Base-by-base conservation (phyloP, 2,113 vertebrate species). In the Chitala chitala region DNA sequence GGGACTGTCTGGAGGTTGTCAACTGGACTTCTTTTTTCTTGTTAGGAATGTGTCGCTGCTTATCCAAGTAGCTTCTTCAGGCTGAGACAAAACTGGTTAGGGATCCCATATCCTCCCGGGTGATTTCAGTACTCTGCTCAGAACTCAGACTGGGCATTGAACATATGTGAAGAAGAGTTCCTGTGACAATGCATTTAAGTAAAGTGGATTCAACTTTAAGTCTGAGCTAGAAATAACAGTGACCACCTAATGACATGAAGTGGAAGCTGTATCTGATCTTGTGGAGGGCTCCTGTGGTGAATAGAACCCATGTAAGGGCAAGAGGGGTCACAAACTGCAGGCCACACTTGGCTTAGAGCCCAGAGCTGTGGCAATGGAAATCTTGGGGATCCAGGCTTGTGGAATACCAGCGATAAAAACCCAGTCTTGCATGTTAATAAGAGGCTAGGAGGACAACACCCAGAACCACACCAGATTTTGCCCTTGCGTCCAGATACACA, bases 261-360 rank as follows among this genome's bases (percentile, higher is more conserved):
- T 63, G 66, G 50, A 55, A 71, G n/a, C 31, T 36, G 40, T 71
- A 5, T 40, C 55, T 54, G 29, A 54, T 56, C 53, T 71, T 50
- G 55, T 24, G 44, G 46, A 36, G 40, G 40, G 24, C 64, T 44
- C n/a, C 64, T 66, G 40, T 66, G 64, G 40, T 46, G 38, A 44
- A 22, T 12, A 13, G 24, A 40, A 33, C 42, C 46, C n/a, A 48
- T 31, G 26, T 10, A 15, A 24, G 7, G 33, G 46, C 44, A 42
- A 17, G n/a, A 69, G 44, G 24, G 42, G 26, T 29, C 36, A 50
- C 31, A 17, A 33, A 15, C 26, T 50, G 46, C 20, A 24, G 33
- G 40, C 22, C 64, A 66, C 9, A 69, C 46, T 50, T 20, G 66
- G 46, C 46, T 26, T 17, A 69, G 66, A 50, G 66, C 24, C 66